Base-by-base conservation (phyloP, 2,888 invertebrate species). In the Eubasilissa splendida region DNA sequence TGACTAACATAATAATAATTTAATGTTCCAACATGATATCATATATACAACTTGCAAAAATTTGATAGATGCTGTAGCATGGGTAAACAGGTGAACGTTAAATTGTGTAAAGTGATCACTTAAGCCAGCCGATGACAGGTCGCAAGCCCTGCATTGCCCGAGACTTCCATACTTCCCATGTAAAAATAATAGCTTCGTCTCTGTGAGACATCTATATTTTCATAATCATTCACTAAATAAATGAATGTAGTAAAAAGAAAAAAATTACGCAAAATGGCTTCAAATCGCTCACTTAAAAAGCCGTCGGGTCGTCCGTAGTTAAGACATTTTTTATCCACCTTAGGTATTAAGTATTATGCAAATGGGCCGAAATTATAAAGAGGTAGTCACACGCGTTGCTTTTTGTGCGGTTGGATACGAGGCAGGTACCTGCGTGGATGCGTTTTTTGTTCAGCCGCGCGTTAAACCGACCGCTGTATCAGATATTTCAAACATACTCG, bases 251-350 rank as follows among this genome's bases (percentile, higher is more conserved):
- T 11, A 9, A 31, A 12, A 63, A 63, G 22, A 22, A 60, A 60
- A 60, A 42, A 42, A 63, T 31, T 68, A 50, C 50, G 68, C 68
- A 14, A n/a, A 68, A 50, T 14, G n/a, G 52, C 42, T 63, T 50
- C 42, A 14, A 68, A 68, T n/a, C n/a, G 50, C 68, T 50, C 68
- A 68, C 68, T 68, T 68, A 68, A 68, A 68, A 68, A 50, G 14
- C 9, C 68, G 50, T 68, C 68, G 14, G 9, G 68, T 50, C 52
- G 50, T 12, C 42, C n/a, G 10, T 14, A 4, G 52, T 14, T 14
- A 68, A 42, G 14, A 68, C 50, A 68, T 58, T 58, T 52, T 52
- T 68, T 52, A 9, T 68, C 14, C 52, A 14, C 1, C 68, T 68
- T 50, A 42, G 42, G 42, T 42, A 68, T 68, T 68, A 68, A 8